Conservation (phyloP, 2,797 vertebrate species). For the Alfaro cultratus region DNA sequence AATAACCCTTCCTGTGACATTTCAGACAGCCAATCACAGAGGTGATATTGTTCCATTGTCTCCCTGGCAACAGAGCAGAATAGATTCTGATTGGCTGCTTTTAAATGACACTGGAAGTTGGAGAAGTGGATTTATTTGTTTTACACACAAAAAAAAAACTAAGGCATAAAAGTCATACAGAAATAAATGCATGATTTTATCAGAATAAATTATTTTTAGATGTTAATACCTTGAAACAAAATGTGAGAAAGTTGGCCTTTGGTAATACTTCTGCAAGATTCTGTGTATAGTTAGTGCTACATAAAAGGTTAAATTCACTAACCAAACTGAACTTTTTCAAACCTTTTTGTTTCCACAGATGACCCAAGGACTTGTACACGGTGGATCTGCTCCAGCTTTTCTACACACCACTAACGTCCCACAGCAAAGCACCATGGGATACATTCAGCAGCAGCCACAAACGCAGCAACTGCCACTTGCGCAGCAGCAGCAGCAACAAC, state of each 20-base stretch:
- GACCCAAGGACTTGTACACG: constrained; percentile 77
- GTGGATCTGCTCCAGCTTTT: constrained; percentile 70
- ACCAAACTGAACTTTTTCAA: background rate
- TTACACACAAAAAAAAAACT: background rate
- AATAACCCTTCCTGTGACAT: background rate
- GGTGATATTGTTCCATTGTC: background rate
- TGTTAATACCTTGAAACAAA: background rate
- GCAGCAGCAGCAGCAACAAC: constrained; percentile 75
- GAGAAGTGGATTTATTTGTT: background rate
- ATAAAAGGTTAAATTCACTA: background rate
- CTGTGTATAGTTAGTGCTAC: background rate
- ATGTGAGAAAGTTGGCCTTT: background rate
- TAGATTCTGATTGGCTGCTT: background rate
- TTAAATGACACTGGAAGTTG: background rate
- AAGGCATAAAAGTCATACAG: background rate
- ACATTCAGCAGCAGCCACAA: constrained; percentile 81
- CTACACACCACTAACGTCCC: constrained; percentile 79
- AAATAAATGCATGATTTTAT: background rate
- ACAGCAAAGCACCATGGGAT: constrained; percentile 81
- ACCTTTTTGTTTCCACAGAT: constrained; percentile 75
- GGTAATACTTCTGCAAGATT: background rate
- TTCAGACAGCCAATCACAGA: background rate
- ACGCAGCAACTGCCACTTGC: constrained; percentile 76
- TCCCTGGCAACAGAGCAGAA: background rate
- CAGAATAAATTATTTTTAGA: background rate